Conservation (phyloP, 2,113 vertebrate species). For the Rafetus swinhoei region DNA sequence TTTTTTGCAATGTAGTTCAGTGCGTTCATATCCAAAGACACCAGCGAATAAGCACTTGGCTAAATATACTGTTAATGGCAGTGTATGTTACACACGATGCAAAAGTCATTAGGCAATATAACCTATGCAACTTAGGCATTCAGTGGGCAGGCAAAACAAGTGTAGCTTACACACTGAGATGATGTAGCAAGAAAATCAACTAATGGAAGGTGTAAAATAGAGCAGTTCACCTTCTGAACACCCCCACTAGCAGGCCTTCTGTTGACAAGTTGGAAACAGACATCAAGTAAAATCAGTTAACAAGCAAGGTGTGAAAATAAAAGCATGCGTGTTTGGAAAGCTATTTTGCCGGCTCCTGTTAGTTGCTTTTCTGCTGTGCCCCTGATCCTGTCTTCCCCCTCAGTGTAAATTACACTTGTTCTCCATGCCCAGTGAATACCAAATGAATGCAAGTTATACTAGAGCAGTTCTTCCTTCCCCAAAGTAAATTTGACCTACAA, state of each 20-base stretch:
- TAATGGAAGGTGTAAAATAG: not conserved
- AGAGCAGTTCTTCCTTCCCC: constrained; percentile 3
- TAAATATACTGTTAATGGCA: not conserved
- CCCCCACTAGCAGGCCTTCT: not conserved
- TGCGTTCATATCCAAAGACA: not conserved
- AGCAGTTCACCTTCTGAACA: not conserved
- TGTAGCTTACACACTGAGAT: not conserved
- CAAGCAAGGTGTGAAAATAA: constrained; percentile 4
- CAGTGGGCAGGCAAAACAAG: not conserved
- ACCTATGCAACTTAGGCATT: not conserved
- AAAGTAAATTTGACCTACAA: not conserved
- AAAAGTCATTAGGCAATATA: not conserved
- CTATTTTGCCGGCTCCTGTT: not conserved
- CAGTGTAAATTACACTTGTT: not conserved
- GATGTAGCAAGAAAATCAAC: not conserved
- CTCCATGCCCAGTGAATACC: not conserved
- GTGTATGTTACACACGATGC: not conserved
- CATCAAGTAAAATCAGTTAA: constrained; percentile 5
- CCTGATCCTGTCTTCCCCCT: not conserved
- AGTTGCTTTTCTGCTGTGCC: not conserved
- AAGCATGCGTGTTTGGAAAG: not conserved
- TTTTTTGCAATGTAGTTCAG: not conserved
- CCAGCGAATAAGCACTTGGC: not conserved
- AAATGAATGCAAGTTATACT: not conserved
- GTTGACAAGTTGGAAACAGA: not conserved